A percentile compares a stretch with the other conserved stretches of the same genome.
Evolutionary conservation across 2,113 vertebrate species (phyloP).

Genomic region (Hoplias malabaricus): DNA sequence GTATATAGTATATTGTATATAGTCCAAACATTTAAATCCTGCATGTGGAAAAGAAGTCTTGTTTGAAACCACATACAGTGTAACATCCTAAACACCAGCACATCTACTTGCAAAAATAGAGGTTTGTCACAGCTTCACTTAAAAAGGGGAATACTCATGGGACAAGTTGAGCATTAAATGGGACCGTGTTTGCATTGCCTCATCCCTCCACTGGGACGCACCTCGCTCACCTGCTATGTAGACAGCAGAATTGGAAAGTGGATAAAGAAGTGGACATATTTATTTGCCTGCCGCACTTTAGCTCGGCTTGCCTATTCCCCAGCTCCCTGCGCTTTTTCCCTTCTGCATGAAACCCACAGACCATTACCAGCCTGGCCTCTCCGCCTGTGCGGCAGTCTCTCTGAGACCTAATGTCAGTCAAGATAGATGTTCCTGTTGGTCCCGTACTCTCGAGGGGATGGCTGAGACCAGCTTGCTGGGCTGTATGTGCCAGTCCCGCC

Average conservation of each 20-base stretch:
- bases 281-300: conserved; percentile 19
- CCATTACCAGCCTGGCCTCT: conserved; percentile 27
- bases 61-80: neutral
- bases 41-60: neutral
- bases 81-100: neutral
- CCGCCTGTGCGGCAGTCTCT: conserved; percentile 28
- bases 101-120: neutral
- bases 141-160: neutral
- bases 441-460: neutral
- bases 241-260: neutral
- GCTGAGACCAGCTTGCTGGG: neutral
- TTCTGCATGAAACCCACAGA: conserved; percentile 15
- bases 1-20: too few relatives aligned
- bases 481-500: neutral
- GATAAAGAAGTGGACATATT: neutral
- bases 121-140: conserved; percentile 1
- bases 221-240: conserved; percentile 14
- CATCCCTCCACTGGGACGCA: conserved; percentile 10
- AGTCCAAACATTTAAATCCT: too few relatives aligned
- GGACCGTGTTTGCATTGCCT: conserved; percentile 23
- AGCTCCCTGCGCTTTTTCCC: conserved; percentile 19
- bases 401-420: conserved; percentile 48
- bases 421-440: conserved; percentile 49
- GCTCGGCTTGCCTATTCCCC: conserved; percentile 25
- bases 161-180: conserved; percentile 31